A percentile compares a stretch with the other conserved stretches of the same genome.
Evolutionary conservation across 2,113 vertebrate genomes (phyloP).

Genomic region (Eudorcas thomsonii): DNA sequence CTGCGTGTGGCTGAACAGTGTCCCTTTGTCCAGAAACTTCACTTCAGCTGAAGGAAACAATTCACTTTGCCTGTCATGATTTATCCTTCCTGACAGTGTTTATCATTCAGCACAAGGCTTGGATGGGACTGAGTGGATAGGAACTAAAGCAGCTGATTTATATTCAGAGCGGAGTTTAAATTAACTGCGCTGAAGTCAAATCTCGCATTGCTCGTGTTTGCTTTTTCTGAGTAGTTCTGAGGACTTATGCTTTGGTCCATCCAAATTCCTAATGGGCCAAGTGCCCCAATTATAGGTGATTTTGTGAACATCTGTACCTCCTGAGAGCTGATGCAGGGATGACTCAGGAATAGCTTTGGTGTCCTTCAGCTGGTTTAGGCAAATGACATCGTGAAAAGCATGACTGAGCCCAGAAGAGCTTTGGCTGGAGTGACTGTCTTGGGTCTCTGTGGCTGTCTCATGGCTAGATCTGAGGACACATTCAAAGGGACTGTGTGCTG

Average conservation of each 20-base stretch:
- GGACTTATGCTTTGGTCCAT: constrained; percentile 44
- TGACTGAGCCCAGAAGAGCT: neutral
- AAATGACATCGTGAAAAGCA: neutral
- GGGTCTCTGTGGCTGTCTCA: neutral
- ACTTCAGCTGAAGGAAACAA: constrained; percentile 51
- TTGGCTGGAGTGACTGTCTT: neutral
- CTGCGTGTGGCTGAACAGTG: neutral
- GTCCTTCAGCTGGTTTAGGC: constrained; percentile 51
- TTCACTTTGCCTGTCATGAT: constrained; percentile 47
- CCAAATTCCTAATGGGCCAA: constrained; percentile 65
- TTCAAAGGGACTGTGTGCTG: neutral
- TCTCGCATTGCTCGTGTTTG: constrained; percentile 18
- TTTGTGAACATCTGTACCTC: neutral
- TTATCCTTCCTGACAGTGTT: constrained; percentile 63
- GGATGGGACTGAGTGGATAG: constrained; percentile 46
- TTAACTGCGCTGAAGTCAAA: constrained; percentile 64
- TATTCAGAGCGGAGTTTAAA: constrained; percentile 51
- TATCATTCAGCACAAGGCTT: constrained; percentile 65
- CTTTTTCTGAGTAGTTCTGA: constrained; percentile 52
- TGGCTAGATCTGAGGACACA: neutral
- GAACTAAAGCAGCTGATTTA: constrained; percentile 63
- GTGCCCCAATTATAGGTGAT: constrained; percentile 46
- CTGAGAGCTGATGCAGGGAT: neutral
- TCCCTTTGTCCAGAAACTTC: constrained; percentile 60
- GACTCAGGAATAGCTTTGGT: constrained; percentile 10